A percentile compares a stretch with the other conserved stretches of the same genome.
These are phyloP conservation scores for Heterodera carotae DNA, from an alignment of 1,140 invertebrate species.

Conservation along the genomic window DNA sequence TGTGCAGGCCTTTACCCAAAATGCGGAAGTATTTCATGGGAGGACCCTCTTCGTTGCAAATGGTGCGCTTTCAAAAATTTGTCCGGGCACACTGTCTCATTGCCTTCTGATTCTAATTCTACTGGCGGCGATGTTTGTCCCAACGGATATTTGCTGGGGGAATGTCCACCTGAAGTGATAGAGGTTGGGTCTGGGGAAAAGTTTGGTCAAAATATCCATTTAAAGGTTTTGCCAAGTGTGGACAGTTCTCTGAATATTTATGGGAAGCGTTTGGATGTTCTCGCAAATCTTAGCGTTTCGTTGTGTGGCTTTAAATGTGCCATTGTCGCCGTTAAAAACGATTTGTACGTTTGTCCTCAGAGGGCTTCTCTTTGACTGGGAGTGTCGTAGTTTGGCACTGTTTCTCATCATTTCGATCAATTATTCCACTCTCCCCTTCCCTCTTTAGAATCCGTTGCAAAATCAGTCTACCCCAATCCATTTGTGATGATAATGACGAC, in stretches of 20 bases:
- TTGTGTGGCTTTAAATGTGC: slow-evolving; percentile 1
- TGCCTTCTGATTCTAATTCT: not conserved
- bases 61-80: slow-evolving; percentile 29
- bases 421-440: not conserved
- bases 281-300: slow-evolving; percentile 10
- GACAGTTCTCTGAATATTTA: slow-evolving; percentile 21
- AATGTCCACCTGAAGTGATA: slow-evolving; percentile 13
- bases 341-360: not conserved
- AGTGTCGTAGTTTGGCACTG: no score
- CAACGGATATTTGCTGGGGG: slow-evolving; percentile 1
- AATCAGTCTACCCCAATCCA: slow-evolving; percentile 1
- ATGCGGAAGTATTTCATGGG: slow-evolving; percentile 24
- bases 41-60: slow-evolving; percentile 11
- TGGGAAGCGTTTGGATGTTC: not conserved
- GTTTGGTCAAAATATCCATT: not conserved
- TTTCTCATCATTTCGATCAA: not conserved
- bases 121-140: slow-evolving; percentile 13
- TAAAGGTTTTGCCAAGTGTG: not conserved
- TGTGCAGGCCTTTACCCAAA: slow-evolving; percentile 13
- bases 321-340: not conserved
- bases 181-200: slow-evolving; percentile 12
- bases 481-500: not conserved
- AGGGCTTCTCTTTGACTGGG: no score
- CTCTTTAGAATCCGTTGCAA: slow-evolving; percentile 25
- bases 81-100: slow-evolving; percentile 5